phyloP scores from a whole-genome alignment of 2,113 vertebrate species.

The Agelaius tricolor region DNA sequence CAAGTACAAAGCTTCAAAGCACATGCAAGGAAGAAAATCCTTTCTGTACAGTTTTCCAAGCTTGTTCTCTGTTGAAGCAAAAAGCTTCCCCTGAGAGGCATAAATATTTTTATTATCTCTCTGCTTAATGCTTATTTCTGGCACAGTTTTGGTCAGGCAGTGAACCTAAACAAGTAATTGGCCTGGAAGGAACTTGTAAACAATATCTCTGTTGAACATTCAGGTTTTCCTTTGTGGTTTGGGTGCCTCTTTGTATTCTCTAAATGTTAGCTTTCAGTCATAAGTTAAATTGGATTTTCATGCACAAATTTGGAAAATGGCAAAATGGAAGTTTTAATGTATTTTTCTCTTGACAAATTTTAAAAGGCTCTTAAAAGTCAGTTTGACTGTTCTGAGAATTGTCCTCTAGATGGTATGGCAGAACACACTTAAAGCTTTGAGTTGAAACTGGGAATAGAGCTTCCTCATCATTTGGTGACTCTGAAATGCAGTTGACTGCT shows the following conservation, averaged over 20 bases:
- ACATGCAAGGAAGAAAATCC: not conserved
- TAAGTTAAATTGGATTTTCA: not conserved
- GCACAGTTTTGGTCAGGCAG: not conserved
- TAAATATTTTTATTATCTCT: not conserved
- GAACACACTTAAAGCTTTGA: not conserved
- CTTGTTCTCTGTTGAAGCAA: not conserved
- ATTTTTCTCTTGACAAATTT: not conserved
- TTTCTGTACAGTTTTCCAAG: not conserved
- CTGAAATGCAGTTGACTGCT: fast-evolving
- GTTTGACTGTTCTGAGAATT: not conserved
- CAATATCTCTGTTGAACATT: not conserved
- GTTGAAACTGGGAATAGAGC: not conserved
- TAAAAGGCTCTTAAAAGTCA: not conserved
- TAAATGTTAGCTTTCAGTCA: not conserved
- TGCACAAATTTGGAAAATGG: not conserved
- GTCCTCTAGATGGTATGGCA: constrained; percentile 22
- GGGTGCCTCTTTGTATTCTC: not conserved
- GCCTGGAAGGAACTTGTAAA: not conserved
- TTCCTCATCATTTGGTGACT: not conserved
- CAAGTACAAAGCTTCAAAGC: not conserved
- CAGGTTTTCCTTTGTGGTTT: not conserved
- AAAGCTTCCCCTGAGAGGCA: not conserved
- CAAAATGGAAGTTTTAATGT: not conserved
- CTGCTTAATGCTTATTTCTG: not conserved
- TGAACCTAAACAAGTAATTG: not conserved